Percentiles rank a stretch among this genome's conserved stretches.
Conservation (phyloP, 2,113 vertebrate genomes). For the Hemiscyllium ocellatum region DNA sequence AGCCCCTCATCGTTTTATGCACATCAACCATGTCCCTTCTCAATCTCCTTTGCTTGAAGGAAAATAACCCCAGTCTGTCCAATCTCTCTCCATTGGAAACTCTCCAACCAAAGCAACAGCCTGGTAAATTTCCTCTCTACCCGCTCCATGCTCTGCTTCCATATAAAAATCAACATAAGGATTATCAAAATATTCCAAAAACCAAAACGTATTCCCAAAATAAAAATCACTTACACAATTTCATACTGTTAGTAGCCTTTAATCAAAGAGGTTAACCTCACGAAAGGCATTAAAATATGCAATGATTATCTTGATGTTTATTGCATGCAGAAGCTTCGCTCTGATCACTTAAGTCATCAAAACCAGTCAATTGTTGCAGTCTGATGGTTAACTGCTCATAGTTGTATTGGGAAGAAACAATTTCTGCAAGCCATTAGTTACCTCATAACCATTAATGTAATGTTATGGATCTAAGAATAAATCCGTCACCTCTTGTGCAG, state of each 20-base stretch:
- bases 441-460: neutral
- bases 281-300: neutral
- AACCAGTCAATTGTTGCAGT: neutral
- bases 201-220: neutral
- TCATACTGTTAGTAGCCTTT: neutral
- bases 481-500: neutral
- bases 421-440: neutral
- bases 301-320: neutral
- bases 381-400: neutral
- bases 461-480: neutral
- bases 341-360: neutral
- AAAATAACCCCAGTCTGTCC: too few species aligned
- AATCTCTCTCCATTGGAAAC: too few species aligned
- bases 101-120: too few species aligned
- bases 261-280: neutral
- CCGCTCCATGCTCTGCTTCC: neutral
- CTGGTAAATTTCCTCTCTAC: too few species aligned
- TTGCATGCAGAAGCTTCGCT: neutral
- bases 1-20: too few species aligned
- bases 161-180: neutral
- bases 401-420: neutral
- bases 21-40: too few species aligned
- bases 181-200: neutral
- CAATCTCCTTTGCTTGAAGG: too few species aligned
- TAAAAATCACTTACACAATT: neutral